Conservation (phyloP, 2,113 vertebrate genomes). For the Todiramphus saurophagus region DNA sequence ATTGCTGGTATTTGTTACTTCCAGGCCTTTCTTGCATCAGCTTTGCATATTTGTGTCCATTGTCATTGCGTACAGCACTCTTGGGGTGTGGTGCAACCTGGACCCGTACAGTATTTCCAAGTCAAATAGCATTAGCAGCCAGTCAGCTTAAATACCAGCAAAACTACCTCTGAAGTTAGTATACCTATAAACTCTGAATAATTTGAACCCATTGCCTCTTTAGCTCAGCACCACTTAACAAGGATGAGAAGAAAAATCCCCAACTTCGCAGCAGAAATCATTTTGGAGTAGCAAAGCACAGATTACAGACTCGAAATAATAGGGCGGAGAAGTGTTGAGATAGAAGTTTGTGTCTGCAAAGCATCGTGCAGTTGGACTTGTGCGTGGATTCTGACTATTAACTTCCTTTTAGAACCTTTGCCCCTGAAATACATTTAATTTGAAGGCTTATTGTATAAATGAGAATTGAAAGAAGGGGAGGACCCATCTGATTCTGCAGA, state of each 20-base stretch:
- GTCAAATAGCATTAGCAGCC: background rate
- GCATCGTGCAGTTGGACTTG: background rate
- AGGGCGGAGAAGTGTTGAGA: background rate
- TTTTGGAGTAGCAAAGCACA: background rate
- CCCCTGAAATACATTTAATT: background rate
- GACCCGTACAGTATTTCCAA: background rate
- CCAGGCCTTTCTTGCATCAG: background rate
- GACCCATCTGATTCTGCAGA: background rate
- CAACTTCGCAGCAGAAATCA: background rate
- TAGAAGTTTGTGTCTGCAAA: background rate
- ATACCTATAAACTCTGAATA: background rate
- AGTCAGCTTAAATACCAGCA: background rate
- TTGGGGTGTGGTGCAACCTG: background rate
- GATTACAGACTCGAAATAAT: fast-evolving
- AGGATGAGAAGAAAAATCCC: background rate
- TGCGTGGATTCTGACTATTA: background rate
- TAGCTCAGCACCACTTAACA: background rate
- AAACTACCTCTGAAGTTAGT: background rate
- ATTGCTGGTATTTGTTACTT: background rate
- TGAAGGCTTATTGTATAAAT: background rate
- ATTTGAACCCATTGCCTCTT: background rate
- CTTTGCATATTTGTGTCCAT: background rate
- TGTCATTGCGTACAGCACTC: background rate
- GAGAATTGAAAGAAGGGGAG: background rate
- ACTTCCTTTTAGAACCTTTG: background rate